These are phyloP conservation scores for Trichonephila clavata DNA, from an alignment of 1,140 invertebrate species.

Conservation along the genomic window DNA sequence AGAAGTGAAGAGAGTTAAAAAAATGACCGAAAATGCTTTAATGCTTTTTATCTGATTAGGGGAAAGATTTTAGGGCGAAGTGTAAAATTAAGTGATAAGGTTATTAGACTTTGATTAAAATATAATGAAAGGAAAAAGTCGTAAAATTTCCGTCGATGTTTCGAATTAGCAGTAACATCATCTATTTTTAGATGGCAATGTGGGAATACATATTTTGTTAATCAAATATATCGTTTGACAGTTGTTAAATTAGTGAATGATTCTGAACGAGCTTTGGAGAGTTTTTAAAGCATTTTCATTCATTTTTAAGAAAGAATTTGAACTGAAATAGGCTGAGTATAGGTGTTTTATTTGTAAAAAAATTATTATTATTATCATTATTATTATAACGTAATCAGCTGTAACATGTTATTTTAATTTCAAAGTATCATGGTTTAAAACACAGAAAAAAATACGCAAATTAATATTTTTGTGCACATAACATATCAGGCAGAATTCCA, in stretches of 20 bases:
- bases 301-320: too few relatives aligned
- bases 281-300: too few relatives aligned
- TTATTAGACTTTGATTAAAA: conserved; percentile 66
- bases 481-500: too few relatives aligned
- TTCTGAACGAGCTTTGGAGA: neutral
- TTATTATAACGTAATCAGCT: too few relatives aligned
- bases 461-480: too few relatives aligned
- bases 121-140: conserved; percentile 6
- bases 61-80: neutral
- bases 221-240: conserved; percentile 2
- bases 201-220: neutral
- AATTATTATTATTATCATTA: too few relatives aligned
- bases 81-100: conserved; percentile 51
- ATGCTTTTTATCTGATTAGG: conserved; percentile 33
- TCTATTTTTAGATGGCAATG: conserved; percentile 15
- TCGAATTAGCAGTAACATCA: neutral
- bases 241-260: neutral
- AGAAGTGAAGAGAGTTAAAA: neutral
- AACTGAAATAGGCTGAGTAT: too few relatives aligned
- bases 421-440: too few relatives aligned
- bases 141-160: neutral
- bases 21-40: neutral
- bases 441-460: too few relatives aligned
- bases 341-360: too few relatives aligned
- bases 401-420: too few relatives aligned